Evolutionary conservation across 2,888 invertebrate species (phyloP).

Genomic region (Machimus atricapillus): DNA sequence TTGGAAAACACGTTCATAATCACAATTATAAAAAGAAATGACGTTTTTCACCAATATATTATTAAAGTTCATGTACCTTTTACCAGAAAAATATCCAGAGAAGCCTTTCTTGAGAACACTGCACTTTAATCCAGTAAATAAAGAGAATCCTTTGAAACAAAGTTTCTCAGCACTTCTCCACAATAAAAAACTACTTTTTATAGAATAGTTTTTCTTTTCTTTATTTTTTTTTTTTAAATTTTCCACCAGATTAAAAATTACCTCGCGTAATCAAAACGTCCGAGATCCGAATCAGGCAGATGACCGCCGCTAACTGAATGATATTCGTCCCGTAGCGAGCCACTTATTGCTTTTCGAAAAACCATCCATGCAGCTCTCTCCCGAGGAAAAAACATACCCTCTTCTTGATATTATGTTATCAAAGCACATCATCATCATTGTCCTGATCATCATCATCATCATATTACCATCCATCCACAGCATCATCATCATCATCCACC

Average conservation of each 20-base stretch:
- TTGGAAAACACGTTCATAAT: neutral
- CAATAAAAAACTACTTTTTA: neutral
- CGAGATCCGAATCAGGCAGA: slow-evolving; percentile 2
- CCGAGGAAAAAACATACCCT: slow-evolving; percentile 6
- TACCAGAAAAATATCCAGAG: neutral
- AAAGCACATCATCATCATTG: slow-evolving; percentile 46
- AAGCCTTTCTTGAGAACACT: neutral
- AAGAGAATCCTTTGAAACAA: neutral
- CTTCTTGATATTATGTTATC: slow-evolving; percentile 43
- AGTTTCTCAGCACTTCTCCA: neutral
- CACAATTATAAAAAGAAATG: neutral
- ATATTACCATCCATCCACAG: slow-evolving; percentile 26
- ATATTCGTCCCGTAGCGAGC: neutral
- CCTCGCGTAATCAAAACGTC: neutral
- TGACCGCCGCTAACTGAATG: slow-evolving; percentile 36
- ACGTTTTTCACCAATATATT: neutral
- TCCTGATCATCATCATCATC: slow-evolving; percentile 41
- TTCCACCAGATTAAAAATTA: neutral
- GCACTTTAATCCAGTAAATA: neutral
- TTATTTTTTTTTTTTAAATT: neutral
- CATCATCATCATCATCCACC: neutral
- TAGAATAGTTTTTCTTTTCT: neutral
- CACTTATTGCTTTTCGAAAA: slow-evolving; percentile 9
- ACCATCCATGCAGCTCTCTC: neutral
- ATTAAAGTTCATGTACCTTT: neutral